Evolutionary conservation across 37 sponge, comb jelly and placozoan genomes (phyloP).

Genomic region (Geodia barretti): DNA sequence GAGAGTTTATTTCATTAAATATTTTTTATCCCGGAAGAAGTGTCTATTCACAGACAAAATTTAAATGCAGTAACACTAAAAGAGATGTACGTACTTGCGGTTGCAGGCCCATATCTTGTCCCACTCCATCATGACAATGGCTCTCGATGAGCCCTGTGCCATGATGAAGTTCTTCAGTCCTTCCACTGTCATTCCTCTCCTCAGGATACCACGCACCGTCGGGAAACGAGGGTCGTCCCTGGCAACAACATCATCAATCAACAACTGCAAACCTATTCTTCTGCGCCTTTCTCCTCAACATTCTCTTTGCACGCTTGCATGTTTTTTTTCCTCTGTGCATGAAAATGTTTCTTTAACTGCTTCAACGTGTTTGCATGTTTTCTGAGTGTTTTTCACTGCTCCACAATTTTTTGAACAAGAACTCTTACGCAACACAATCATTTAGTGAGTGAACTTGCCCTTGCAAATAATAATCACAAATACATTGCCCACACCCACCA

Average conservation of each 20-base stretch:
- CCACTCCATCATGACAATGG: constrained; percentile 97
- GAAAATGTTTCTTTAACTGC: too few species aligned
- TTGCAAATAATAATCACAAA: background rate
- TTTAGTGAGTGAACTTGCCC: too few species aligned
- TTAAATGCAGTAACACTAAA: background rate
- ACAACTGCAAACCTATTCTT: too few species aligned
- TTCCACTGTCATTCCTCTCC: constrained; percentile 96
- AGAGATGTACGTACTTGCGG: constrained; percentile 68
- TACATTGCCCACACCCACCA: constrained; percentile 66
- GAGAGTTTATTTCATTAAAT: background rate
- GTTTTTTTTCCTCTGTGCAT: too few species aligned
- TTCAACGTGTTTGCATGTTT: too few species aligned
- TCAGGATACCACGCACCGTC: constrained; percentile 95
- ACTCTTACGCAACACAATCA: too few species aligned
- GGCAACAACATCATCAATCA: constrained; percentile 3
- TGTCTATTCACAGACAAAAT: background rate
- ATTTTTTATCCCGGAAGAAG: background rate
- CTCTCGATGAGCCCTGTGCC: constrained; percentile 92
- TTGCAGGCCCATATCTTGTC: constrained; percentile 99
- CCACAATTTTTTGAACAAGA: too few species aligned
- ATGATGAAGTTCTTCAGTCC: constrained; percentile 97
- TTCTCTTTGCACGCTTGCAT: too few species aligned
- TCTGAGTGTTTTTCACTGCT: too few species aligned
- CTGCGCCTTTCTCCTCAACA: too few species aligned
- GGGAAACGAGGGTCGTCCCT: constrained; percentile 99